Evolutionary conservation across 2,888 invertebrate genomes (phyloP).

Genomic region (Cryptosula pallasiana): DNA sequence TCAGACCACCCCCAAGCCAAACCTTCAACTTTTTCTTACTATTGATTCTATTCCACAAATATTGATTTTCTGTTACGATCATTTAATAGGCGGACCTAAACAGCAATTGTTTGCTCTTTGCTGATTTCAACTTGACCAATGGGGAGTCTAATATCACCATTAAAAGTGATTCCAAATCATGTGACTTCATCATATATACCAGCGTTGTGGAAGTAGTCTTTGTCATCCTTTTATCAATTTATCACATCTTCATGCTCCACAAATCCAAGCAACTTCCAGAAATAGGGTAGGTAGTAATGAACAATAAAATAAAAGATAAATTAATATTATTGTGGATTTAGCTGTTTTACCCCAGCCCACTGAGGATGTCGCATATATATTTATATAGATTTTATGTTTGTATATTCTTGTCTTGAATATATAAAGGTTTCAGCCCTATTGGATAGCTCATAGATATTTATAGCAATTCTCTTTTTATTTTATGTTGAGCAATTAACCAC

Average conservation of each 20-base stretch:
- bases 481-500: no score
- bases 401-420: not conserved
- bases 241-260: constrained; percentile 5
- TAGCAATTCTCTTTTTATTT: no score
- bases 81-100: not conserved
- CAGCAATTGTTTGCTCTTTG: constrained; percentile 5
- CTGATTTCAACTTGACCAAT: not conserved
- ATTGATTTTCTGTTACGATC: no score
- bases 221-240: not conserved
- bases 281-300: not conserved
- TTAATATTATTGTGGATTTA: no score
- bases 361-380: not conserved
- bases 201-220: not conserved
- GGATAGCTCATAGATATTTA: no score
- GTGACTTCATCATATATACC: constrained; percentile 9
- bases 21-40: no score
- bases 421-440: not conserved
- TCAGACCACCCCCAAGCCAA: no score
- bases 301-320: no score
- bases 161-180: not conserved
- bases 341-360: not conserved
- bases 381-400: not conserved
- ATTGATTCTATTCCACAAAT: no score
- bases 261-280: not conserved
- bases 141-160: not conserved